A percentile compares a stretch with the other conserved stretches of the same genome.
Evolutionary conservation across 1,140 invertebrate species (phyloP).

Genomic region (Sitobion miscanthi): DNA sequence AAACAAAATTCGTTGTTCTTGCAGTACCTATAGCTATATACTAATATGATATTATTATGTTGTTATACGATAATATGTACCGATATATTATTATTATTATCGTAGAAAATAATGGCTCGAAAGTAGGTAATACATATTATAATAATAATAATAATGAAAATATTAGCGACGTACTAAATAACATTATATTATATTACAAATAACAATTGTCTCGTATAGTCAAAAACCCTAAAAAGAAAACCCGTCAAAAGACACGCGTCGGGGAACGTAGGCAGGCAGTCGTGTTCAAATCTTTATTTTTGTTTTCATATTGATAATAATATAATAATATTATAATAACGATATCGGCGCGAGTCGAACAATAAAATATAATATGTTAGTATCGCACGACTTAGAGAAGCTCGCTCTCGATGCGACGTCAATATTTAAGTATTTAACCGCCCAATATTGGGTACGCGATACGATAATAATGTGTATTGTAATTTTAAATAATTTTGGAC

Average conservation of each 20-base stretch:
- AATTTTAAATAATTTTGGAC: background rate
- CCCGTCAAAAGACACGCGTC: too few relatives aligned
- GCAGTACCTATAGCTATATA: background rate
- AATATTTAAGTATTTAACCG: background rate
- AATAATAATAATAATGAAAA: too few relatives aligned
- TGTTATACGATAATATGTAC: background rate
- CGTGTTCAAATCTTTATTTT: background rate
- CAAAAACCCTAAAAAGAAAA: too few relatives aligned
- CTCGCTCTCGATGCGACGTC: background rate
- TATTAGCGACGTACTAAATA: background rate
- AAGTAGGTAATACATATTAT: conserved; percentile 6
- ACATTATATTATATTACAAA: background rate
- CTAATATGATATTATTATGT: too few relatives aligned
- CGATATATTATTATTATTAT: too few relatives aligned
- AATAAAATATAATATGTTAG: background rate
- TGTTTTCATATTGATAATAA: background rate
- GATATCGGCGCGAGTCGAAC: background rate
- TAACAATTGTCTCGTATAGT: too few relatives aligned
- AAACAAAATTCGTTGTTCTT: background rate
- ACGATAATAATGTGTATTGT: background rate
- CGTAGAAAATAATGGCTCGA: background rate
- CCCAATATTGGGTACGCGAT: background rate
- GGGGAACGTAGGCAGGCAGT: too few relatives aligned
- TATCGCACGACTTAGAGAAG: background rate
- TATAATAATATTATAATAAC: too few relatives aligned